Base-by-base conservation (phyloP, 2,113 vertebrate genomes). In the Anguilla japonica region DNA sequence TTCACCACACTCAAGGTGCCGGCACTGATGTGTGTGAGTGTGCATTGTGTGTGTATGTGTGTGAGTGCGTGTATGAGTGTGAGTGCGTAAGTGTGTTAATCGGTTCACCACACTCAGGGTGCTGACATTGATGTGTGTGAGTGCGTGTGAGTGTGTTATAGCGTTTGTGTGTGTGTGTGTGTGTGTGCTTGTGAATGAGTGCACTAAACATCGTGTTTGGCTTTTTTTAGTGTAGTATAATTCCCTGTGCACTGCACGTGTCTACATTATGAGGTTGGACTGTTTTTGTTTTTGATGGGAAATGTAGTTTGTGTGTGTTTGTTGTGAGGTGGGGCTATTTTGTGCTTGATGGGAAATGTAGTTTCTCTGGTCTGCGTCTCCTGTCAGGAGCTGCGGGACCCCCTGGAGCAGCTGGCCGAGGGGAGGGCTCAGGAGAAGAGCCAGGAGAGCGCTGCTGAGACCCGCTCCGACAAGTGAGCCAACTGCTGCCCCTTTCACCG, bases 21-120 rank as follows among this genome's bases (percentile, higher is more conserved):
- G 46, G 13, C 11, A 84, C 15, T 18, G 53, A 41, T 26, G 16
- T 39, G 75, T 56, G 53, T 1, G 26, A 20, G 60, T 3, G 60
- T 63, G n/a, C n/a, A n/a, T 5, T 63, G 60, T 60, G 57, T 20
- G 14, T 39, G 78, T n/a, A n/a, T 16, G 78, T 14, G 78, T 8
- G 78, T 39, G 78, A 0, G 78, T 39, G 34, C n/a, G 63, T 71
- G 63, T 1, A 15, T 34, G n/a, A 2, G 78, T 39, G 78, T 60
- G 56, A 13, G 34, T 34, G 34, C 34, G 34, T 34, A 34, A 34
- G 34, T 34, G 34, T 34, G 34, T 34, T 34, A 34, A 96, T 63
- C 90, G 95, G 88, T 96, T 95, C 91, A 92, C 92, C 88, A 93
- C 95, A 46, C 93, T 96, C 41, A 94, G 97, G 94, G 95, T 96